Conservation (phyloP, 2,113 vertebrate genomes). For the Equus przewalskii region DNA sequence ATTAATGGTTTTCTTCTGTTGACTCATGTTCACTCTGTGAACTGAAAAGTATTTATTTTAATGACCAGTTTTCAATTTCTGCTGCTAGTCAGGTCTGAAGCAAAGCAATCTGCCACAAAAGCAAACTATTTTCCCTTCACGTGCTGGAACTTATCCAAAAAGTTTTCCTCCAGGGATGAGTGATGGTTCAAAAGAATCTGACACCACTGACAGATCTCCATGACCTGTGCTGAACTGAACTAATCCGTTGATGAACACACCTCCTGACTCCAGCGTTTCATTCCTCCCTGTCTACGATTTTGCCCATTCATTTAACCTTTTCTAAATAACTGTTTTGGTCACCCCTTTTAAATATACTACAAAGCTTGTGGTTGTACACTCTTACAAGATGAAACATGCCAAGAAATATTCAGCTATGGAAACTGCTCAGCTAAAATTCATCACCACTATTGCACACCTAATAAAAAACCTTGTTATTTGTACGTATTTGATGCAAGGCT, state of each 20-base stretch:
- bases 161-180: neutral
- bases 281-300: neutral
- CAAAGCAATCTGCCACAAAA: conserved; percentile 63
- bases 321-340: neutral
- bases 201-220: conserved; percentile 47
- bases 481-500: neutral
- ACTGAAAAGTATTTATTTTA: conserved; percentile 72
- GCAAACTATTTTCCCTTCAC: conserved; percentile 43
- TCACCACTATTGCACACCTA: neutral
- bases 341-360: neutral
- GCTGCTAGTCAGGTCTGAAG: conserved; percentile 35
- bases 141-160: conserved; percentile 55
- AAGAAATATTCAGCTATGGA: neutral
- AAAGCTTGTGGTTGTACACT: neutral
- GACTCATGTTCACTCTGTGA: conserved; percentile 67
- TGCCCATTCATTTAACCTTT: neutral
- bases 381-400: neutral
- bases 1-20: conserved; percentile 57
- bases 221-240: conserved; percentile 16
- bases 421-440: neutral
- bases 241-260: neutral
- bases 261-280: neutral
- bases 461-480: neutral
- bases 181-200: conserved; percentile 55
- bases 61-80: conserved; percentile 71